Evolutionary conservation across 1,140 invertebrate species (phyloP), one percentile per base, ranked within the genome.

Genomic region (Drosophila bipectinata): DNA sequence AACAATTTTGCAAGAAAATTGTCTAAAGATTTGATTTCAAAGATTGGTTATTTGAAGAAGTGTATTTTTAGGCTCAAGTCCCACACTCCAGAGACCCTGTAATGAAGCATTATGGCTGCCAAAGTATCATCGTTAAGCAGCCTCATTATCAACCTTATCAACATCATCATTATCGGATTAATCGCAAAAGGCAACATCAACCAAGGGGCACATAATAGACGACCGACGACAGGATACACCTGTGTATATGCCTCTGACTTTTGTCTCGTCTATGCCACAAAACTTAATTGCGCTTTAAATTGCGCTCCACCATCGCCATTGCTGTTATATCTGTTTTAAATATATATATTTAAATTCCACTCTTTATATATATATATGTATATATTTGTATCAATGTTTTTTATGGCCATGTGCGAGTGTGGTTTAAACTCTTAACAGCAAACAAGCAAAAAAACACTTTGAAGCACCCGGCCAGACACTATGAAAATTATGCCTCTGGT

Each of bases 81-180:
- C 21, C 21, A 21, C 21, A 21, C 21, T 21, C 21, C 21, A 21
- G 21, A 21, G 21, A 3, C 21, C 21, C 21, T 21, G 21, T 21
- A 21, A 21, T 21, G 21, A 1, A 2, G 1, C 8, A 12, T 37
- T 9, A 3, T 37, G 34, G 6, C 34, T 37, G 12, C 8, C 34
- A 37, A 8, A n/a, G 37, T 60, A 59, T 30, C 32, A 10, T 47
- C 39, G 30, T 75, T 63, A 75, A 58, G 4, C 72, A 45, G 47
- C 45, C 32, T 67, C 59, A 64, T 67, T 67, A 69, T 69, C 66
- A 24, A 32, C 66, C 41, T 32, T 69, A 76, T 76, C 48, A 69
- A 58, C 73, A 76, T 76, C 72, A 60, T 67, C 62, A 61, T 76
- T 76, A 68, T 59, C 72, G 61, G 72, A 61, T 69, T 66, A 74